Conservation (phyloP, 2,797 vertebrate genomes). For the Gallinago solitaria region DNA sequence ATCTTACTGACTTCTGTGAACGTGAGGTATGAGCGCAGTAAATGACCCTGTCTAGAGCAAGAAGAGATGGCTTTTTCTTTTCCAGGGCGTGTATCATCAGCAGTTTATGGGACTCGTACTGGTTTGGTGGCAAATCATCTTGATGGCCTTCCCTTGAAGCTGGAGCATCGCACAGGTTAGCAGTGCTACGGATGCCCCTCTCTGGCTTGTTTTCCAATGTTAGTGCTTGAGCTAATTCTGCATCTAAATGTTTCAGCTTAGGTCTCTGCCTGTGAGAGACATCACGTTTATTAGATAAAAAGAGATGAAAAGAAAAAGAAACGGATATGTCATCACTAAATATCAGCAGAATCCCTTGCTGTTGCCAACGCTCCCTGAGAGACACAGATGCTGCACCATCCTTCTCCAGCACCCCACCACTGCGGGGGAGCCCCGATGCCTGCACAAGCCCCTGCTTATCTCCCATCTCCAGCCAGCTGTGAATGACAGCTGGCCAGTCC, state of each 20-base stretch:
- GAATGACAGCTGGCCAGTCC: not conserved
- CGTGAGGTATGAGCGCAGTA: fast-evolving
- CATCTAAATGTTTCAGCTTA: not conserved
- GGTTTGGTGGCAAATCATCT: not conserved
- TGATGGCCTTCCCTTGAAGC: not conserved
- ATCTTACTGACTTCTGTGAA: not conserved
- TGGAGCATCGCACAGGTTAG: not conserved
- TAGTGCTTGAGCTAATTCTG: not conserved
- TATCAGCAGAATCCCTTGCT: not conserved
- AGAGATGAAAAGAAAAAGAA: not conserved
- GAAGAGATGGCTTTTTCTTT: not conserved
- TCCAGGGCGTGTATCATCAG: not conserved
- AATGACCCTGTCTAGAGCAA: not conserved
- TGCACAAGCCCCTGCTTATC: not conserved
- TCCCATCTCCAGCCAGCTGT: not conserved
- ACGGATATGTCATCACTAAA: not conserved
- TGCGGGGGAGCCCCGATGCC: fast-evolving
- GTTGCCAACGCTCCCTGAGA: not conserved
- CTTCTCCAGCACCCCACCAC: not conserved
- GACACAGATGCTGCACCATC: not conserved
- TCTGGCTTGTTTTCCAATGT: not conserved
- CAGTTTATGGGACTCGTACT: not conserved
- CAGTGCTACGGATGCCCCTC: not conserved
- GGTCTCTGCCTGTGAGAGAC: not conserved
- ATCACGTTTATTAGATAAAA: not conserved